Evolutionary conservation across 2,888 invertebrate species (phyloP).

Genomic region (Ophioninae sp.): DNA sequence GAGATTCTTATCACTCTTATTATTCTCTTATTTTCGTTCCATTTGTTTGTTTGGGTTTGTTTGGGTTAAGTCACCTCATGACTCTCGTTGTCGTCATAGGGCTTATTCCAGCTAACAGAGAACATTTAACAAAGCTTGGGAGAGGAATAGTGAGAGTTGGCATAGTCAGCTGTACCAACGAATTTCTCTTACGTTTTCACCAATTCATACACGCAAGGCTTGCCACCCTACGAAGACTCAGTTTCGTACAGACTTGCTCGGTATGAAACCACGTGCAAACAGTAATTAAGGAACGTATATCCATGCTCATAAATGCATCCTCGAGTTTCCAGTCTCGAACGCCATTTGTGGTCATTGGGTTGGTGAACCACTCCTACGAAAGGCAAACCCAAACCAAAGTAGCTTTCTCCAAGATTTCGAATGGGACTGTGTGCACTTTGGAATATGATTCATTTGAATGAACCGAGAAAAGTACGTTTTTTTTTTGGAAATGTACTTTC

Average conservation of each 20-base stretch:
- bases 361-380: background rate
- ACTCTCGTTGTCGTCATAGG: conserved; percentile 18
- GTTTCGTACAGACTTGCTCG: conserved; percentile 31
- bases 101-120: conserved; percentile 16
- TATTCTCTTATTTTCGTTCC: conserved; percentile 51
- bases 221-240: conserved; percentile 11
- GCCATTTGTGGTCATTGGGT: conserved; percentile 7
- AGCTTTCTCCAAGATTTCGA: background rate
- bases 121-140: background rate
- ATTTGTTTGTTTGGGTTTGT: too few relatives aligned
- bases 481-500: too few relatives aligned
- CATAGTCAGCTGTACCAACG: conserved; percentile 9
- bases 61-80: too few relatives aligned
- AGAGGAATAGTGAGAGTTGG: conserved; percentile 7
- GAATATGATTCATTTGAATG: background rate
- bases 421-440: background rate
- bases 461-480: too few relatives aligned
- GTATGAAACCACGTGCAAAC: conserved; percentile 45
- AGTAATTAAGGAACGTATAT: conserved; percentile 59
- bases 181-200: conserved; percentile 12
- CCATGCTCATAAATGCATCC: conserved; percentile 15
- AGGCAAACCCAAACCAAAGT: background rate
- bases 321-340: conserved; percentile 23
- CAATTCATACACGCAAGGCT: background rate
- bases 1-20: conserved; percentile 21